Conservation (phyloP, 2,113 vertebrate genomes). For the Aleadryas rufinucha region DNA sequence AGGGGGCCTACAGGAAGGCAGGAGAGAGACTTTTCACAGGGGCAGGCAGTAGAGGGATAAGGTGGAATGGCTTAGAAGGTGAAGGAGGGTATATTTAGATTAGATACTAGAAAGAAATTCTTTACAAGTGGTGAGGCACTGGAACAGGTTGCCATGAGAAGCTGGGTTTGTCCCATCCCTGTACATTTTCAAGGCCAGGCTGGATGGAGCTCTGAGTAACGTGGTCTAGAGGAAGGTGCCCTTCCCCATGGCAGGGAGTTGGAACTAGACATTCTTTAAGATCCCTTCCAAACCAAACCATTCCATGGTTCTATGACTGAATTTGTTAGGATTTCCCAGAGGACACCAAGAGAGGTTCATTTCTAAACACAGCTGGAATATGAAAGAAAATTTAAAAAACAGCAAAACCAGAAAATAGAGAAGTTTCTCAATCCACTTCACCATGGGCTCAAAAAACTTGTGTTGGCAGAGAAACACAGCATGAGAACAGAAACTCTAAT, state of each 20-base stretch:
- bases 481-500: neutral
- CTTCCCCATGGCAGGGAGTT: neutral
- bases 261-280: neutral
- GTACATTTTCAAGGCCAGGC: neutral
- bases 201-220: neutral
- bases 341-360: neutral
- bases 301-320: neutral
- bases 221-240: neutral
- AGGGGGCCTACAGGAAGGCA: accelerated
- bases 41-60: neutral
- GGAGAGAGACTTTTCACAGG: neutral
- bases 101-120: neutral
- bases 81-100: neutral
- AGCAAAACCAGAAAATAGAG: neutral
- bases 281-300: neutral
- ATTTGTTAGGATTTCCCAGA: neutral
- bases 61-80: neutral
- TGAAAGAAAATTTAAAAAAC: accelerated
- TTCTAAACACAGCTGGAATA: neutral
- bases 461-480: neutral
- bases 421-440: neutral
- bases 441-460: neutral
- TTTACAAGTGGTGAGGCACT: neutral
- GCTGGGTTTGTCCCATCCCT: accelerated
- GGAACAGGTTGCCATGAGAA: neutral